A percentile compares a stretch with the other conserved stretches of the same genome.
phyloP scores from a whole-genome alignment of 2,888 invertebrate genomes.

The Mythimna loreyi region DNA sequence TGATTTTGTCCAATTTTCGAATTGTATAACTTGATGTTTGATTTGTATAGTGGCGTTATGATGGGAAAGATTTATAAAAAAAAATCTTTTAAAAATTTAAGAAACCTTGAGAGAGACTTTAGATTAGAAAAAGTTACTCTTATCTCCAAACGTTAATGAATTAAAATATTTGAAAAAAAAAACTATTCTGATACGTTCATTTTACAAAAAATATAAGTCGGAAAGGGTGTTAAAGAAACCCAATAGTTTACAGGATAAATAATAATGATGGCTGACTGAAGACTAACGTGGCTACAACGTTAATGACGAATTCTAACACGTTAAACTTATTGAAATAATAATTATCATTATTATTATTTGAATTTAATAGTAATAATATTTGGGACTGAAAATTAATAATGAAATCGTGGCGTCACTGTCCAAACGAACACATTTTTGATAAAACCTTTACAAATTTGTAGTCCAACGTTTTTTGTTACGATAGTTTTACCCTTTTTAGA shows the following conservation, averaged over 20 bases:
- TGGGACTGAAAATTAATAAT: conserved; percentile 48
- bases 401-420: conserved; percentile 63
- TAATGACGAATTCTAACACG: conserved; percentile 19
- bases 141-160: not conserved
- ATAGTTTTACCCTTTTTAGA: conserved; percentile 84
- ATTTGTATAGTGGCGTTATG: conserved; percentile 69
- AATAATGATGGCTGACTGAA: conserved; percentile 36
- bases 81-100: conserved; percentile 25
- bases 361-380: conserved; percentile 31
- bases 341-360: conserved; percentile 23
- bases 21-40: conserved; percentile 68
- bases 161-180: conserved; percentile 17
- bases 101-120: conserved; percentile 11
- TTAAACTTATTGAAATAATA: conserved; percentile 22
- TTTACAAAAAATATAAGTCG: conserved; percentile 9
- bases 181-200: conserved; percentile 6
- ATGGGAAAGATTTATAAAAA: conserved; percentile 34
- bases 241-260: conserved; percentile 3
- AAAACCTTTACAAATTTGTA: conserved; percentile 87
- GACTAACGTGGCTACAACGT: conserved; percentile 19
- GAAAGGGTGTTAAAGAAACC: conserved; percentile 6
- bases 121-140: not conserved
- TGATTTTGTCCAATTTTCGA: conserved; percentile 71
- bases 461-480: conserved; percentile 78
- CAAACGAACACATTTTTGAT: conserved; percentile 83